Percentiles rank a stretch among this genome's conserved stretches.
phyloP scores from a whole-genome alignment of 53 echinoderm and acorn worm genomes.

The Luidia sarsii region DNA sequence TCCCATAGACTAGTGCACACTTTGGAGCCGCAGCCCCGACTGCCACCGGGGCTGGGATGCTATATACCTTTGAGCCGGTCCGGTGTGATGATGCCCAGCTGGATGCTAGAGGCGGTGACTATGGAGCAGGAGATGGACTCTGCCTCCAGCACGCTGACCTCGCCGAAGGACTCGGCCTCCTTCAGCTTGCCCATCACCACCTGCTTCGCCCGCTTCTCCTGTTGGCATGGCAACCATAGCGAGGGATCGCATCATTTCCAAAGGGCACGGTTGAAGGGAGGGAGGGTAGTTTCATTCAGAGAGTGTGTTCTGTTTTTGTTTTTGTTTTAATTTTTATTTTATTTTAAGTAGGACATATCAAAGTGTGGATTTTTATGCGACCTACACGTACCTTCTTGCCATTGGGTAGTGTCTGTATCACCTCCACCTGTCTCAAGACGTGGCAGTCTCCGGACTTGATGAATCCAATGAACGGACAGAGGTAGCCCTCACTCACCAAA shows the following conservation, averaged over 20 bases:
- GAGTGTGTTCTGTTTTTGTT: too few species aligned
- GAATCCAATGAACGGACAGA: constrained; percentile 94
- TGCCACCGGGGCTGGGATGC: too few species aligned
- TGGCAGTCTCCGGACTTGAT: constrained; percentile 96
- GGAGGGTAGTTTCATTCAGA: too few species aligned
- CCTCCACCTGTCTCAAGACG: constrained; percentile 88
- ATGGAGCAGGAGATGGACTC: constrained; percentile 91
- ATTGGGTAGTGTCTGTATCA: constrained; percentile 80
- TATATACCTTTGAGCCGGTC: constrained; percentile 82
- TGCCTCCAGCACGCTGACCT: constrained; percentile 79
- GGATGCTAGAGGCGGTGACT: constrained; percentile 84
- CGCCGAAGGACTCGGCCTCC: constrained; percentile 82
- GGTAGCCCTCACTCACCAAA: constrained; percentile 90
- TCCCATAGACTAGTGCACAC: too few species aligned
- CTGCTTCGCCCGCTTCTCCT: constrained; percentile 85
- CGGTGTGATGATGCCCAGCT: constrained; percentile 86
- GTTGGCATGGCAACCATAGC: too few species aligned
- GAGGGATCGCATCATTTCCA: too few species aligned
- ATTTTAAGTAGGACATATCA: not conserved
- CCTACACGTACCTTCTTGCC: constrained; percentile 79
- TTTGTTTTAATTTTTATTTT: too few species aligned
- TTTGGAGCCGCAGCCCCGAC: too few species aligned
- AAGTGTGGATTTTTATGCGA: too few species aligned
- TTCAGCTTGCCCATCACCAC: constrained; percentile 89
- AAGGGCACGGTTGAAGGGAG: too few species aligned